Percentiles rank a stretch among this genome's conserved stretches.
Evolutionary conservation across 2,113 vertebrate genomes (phyloP).

Genomic region (Pelobates fuscus): DNA sequence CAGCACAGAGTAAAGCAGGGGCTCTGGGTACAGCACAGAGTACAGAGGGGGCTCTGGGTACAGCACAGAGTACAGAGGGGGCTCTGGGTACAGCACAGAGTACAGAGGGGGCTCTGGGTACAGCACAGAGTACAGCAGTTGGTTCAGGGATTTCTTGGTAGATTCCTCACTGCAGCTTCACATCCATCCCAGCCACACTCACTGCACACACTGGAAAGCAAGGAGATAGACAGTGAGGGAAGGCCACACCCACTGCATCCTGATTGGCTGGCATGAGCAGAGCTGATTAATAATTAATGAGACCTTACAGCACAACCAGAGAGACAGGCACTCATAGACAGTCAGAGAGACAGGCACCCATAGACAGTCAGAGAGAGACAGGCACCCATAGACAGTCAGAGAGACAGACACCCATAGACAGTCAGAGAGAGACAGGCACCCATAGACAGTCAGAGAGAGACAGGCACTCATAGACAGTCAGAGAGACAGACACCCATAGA

Average conservation of each 20-base stretch:
- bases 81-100: too few species aligned
- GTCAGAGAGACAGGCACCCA: neutral
- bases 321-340: neutral
- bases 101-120: too few species aligned
- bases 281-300: neutral
- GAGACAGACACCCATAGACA: neutral
- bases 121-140: too few species aligned
- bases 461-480: neutral
- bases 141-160: too few species aligned
- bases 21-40: too few species aligned
- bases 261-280: neutral
- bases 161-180: neutral
- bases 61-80: too few species aligned
- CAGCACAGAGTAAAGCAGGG: too few species aligned
- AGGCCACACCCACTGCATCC: neutral
- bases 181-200: neutral
- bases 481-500: neutral
- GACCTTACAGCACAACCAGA: neutral
- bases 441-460: neutral
- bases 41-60: too few species aligned
- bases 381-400: neutral
- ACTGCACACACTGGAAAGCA: neutral
- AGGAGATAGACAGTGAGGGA: neutral
- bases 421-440: neutral
- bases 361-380: neutral